A percentile compares a stretch with the other conserved stretches of the same genome.
Evolutionary conservation across 2,797 vertebrate species (phyloP).

Genomic region (Enteromius radiatus): DNA sequence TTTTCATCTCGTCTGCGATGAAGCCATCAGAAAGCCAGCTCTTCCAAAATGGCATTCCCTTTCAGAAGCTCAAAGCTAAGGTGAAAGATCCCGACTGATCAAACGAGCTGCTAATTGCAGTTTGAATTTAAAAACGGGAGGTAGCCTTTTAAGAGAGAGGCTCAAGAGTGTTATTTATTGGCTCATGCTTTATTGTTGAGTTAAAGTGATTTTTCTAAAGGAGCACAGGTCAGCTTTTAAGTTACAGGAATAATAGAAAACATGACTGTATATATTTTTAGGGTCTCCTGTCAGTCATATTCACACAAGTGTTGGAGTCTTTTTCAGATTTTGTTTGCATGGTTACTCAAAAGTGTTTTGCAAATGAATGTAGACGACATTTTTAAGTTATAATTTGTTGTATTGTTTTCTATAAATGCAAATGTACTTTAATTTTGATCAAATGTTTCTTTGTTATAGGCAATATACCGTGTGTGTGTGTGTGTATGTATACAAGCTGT

Average conservation of each 20-base stretch:
- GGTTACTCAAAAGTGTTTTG: neutral
- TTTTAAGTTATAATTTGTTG: no score
- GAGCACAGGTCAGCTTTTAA: constrained; percentile 37
- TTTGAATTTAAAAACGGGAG: constrained; percentile 27
- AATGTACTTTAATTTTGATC: neutral
- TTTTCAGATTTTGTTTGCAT: neutral
- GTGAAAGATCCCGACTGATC: constrained; percentile 56
- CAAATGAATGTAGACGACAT: neutral
- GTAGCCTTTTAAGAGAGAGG: constrained; percentile 26
- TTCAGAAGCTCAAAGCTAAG: constrained; percentile 47
- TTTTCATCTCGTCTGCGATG: constrained; percentile 63
- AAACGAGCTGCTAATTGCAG: constrained; percentile 56
- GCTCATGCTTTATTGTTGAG: constrained; percentile 20
- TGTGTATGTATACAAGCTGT: no score
- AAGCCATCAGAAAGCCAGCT: constrained; percentile 60
- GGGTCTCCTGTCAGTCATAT: constrained; percentile 34
- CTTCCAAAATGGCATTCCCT: constrained; percentile 55
- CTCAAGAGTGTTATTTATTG: constrained; percentile 46
- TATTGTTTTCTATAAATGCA: neutral
- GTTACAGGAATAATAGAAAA: constrained; percentile 24
- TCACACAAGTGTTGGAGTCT: constrained; percentile 12
- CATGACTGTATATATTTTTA: constrained; percentile 36
- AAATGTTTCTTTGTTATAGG: neutral
- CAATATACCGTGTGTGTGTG: neutral
- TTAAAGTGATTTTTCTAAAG: constrained; percentile 43